Conservation (phyloP, 1,140 invertebrate species). For the Drosophila funebris region DNA sequence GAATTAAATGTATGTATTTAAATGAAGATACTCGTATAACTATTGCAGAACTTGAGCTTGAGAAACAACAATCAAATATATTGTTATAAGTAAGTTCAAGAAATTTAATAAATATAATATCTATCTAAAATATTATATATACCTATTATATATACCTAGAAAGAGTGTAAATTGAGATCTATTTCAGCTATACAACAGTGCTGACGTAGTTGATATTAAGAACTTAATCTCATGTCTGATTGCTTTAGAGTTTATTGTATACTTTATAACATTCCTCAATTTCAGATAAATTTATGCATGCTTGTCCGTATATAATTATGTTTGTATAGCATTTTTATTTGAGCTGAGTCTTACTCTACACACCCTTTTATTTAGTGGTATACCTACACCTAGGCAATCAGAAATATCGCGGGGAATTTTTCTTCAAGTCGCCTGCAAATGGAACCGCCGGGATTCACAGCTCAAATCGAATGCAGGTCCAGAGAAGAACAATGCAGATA, state of each 20-base stretch:
- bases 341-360: not conserved
- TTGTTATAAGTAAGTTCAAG: too few species aligned
- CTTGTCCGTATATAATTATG: not conserved
- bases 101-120: too few species aligned
- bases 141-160: too few species aligned
- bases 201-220: too few species aligned
- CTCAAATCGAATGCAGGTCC: not conserved
- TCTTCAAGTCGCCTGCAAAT: not conserved
- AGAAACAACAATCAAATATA: too few species aligned
- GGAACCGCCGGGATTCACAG: not conserved
- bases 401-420: conserved; percentile 3
- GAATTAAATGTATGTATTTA: not conserved
- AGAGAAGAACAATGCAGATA: not conserved
- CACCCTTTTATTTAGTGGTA: not conserved
- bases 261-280: not conserved
- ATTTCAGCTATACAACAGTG: too few species aligned
- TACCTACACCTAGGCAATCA: not conserved
- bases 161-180: too few species aligned
- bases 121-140: too few species aligned
- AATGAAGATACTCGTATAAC: too few species aligned
- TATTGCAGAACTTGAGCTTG: not conserved
- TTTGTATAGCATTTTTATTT: not conserved
- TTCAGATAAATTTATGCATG: not conserved
- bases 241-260: not conserved
- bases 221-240: too few species aligned